Base-by-base conservation (phyloP, 2,797 vertebrate genomes). In the Microctenopoma lineatum region DNA sequence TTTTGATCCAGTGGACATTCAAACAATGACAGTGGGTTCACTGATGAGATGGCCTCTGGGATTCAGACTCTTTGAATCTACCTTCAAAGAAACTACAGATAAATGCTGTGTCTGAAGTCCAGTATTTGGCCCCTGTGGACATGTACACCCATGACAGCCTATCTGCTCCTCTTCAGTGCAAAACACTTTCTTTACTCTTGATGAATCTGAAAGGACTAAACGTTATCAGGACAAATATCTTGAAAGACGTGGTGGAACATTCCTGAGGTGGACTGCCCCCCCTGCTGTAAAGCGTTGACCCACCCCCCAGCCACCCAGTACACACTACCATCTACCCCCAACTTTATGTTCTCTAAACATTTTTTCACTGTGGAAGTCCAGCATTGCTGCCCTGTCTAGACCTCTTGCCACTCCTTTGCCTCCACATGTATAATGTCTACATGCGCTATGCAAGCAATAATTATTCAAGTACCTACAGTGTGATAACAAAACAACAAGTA, bases 41-140 rank as follows among this genome's bases (percentile, higher is more conserved):
- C 42, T n/a, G 1, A 10, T 32, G 60, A 52, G 46, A 51, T 25
- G 34, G 80, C 13, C 52, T 46, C 48, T 64, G 69, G 39, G 63
- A 81, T 58, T 68, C 3, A 42, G 72, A 66, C 11, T 52, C 71
- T 89, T 85, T 89, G 34, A 90, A 86, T 82, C 79, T 74, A 1
- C 58, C 29, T 84, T 88, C 79, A 90, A 84, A 90, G 72, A 80
- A 54, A 44, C 29, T 5, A 6, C 34, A 61, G 83, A 89, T 90
- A 88, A 87, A 73, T 15, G 47, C 46, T 38, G 11, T 12, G 1
- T 81, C 54, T 83, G 79, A 89, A 81, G 85, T 86, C 26, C 53
- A 46, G 27, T 70, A 83, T 83, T 62, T 71, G 67, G 26, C 66
- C 79, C 70, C 72, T 18, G 29, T 63, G 74, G 79, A 82, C 38